phyloP scores from a whole-genome alignment of 2,113 vertebrate genomes.

The Cervus canadensis region DNA sequence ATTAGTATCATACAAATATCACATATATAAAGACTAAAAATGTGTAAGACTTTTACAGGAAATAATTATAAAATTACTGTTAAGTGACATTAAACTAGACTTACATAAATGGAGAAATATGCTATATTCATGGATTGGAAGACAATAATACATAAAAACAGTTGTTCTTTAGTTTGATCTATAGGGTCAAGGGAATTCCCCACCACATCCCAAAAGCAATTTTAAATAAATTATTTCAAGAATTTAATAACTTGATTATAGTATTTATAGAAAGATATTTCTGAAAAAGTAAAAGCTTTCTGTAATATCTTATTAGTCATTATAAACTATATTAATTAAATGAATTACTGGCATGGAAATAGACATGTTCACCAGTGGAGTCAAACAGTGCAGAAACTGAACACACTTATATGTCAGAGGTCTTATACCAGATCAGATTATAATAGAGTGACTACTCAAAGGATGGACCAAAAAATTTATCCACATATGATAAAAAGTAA shows the following conservation, averaged over 20 bases:
- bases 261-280: background rate
- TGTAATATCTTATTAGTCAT: background rate
- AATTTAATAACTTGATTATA: background rate
- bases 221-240: background rate
- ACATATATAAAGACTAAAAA: background rate
- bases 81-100: background rate
- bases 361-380: background rate
- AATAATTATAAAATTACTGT: background rate
- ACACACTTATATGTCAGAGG: background rate
- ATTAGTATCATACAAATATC: background rate
- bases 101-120: background rate
- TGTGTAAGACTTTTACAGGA: background rate
- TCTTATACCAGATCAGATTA: background rate
- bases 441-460: background rate
- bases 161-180: background rate
- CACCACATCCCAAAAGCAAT: background rate
- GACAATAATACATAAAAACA: background rate
- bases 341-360: background rate
- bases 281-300: background rate
- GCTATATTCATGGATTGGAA: background rate
- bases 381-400: background rate
- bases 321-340: background rate
- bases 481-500: background rate
- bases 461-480: background rate
- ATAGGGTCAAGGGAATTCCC: background rate